phyloP scores from a whole-genome alignment of 2,113 vertebrate species.

The Oenanthe oenanthe region DNA sequence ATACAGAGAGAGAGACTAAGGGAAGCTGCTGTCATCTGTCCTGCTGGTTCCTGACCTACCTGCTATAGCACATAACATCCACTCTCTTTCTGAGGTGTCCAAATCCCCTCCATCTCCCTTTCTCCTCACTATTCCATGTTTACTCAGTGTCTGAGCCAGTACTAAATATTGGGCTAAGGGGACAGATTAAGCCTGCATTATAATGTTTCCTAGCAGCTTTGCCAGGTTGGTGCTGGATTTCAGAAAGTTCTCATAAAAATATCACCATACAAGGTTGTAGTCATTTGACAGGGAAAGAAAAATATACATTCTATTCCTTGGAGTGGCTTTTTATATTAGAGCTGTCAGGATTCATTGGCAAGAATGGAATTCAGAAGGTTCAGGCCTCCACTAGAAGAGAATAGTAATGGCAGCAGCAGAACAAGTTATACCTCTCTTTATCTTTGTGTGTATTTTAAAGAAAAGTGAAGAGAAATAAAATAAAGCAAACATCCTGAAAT shows the following conservation, averaged over 20 bases:
- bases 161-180: not conserved
- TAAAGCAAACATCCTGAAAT: not conserved
- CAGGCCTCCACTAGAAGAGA: not conserved
- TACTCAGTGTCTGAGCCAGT: not conserved
- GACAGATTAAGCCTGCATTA: not conserved
- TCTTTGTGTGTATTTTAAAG: not conserved
- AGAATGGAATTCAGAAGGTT: not conserved
- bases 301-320: constrained; percentile 7
- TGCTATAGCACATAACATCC: not conserved
- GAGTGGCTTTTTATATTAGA: constrained; percentile 6
- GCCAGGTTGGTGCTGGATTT: not conserved
- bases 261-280: not conserved
- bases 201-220: not conserved
- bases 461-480: not conserved
- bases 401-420: not conserved
- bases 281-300: not conserved
- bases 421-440: not conserved
- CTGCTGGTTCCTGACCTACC: not conserved
- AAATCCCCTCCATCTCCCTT: not conserved
- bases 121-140: not conserved
- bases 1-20: not conserved
- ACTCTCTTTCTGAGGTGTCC: not conserved
- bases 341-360: not conserved
- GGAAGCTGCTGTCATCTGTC: not conserved
- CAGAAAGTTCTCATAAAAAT: not conserved